Evolutionary conservation across 2,888 invertebrate species (phyloP).

Genomic region (Cheilosia urbana): DNA sequence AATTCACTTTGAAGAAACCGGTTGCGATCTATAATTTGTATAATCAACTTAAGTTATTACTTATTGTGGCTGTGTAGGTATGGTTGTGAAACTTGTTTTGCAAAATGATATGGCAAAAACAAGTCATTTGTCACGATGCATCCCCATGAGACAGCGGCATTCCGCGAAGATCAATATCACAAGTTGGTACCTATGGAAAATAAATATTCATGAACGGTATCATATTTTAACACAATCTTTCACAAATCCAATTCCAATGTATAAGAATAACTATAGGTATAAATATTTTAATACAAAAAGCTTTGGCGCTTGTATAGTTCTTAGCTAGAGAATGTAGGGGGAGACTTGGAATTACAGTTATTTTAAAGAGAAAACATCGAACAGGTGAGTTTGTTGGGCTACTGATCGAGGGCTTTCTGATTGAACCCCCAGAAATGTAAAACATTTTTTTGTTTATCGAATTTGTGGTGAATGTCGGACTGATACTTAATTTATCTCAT

Average conservation of each 20-base stretch:
- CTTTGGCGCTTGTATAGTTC: not conserved
- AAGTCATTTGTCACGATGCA: conserved; percentile 59
- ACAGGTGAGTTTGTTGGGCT: no score
- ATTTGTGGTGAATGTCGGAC: no score
- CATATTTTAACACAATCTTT: conserved; percentile 1
- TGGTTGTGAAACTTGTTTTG: conserved; percentile 41
- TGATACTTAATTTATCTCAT: no score
- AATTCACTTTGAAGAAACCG: conserved; percentile 8
- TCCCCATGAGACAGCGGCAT: conserved; percentile 29
- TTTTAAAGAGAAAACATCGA: no score
- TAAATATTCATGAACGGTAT: conserved; percentile 32
- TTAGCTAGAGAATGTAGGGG: no score
- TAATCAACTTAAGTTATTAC: conserved; percentile 25
- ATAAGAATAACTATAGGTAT: not conserved
- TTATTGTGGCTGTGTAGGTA: conserved; percentile 1
- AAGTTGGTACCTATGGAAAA: not conserved
- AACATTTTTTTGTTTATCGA: no score
- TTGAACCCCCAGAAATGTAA: no score
- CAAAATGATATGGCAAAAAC: conserved; percentile 50
- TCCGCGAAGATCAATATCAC: conserved; percentile 38
- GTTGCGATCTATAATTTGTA: conserved; percentile 23
- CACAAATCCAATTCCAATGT: conserved; percentile 1
- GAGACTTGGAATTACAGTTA: no score
- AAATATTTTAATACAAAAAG: not conserved
- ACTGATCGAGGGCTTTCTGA: no score